phyloP scores from a whole-genome alignment of 2,113 vertebrate genomes.

The Megaleporinus macrocephalus region DNA sequence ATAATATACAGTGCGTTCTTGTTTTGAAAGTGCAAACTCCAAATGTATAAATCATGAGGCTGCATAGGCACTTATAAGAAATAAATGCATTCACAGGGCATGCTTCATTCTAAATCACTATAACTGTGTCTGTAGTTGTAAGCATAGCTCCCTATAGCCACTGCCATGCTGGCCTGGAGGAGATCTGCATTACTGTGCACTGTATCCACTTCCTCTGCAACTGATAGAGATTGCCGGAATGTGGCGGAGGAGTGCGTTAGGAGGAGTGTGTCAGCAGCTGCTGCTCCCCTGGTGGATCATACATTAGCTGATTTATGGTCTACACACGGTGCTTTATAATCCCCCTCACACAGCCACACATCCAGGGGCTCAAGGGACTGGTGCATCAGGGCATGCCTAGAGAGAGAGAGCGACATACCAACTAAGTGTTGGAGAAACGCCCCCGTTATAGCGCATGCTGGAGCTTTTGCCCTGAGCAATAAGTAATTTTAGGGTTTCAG shows the following conservation, averaged over 20 bases:
- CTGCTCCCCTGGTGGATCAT: conserved; percentile 37
- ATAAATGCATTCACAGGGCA: too few relatives aligned
- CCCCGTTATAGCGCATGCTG: too few relatives aligned
- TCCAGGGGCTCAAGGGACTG: conserved; percentile 33
- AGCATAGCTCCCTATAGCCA: too few relatives aligned
- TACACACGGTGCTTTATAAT: conserved; percentile 55
- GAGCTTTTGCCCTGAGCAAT: too few relatives aligned
- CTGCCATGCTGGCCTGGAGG: conserved; percentile 28
- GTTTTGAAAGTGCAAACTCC: too few relatives aligned
- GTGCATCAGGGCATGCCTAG: background rate
- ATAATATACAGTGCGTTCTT: too few relatives aligned
- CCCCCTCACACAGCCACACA: conserved; percentile 5
- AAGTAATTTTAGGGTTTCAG: too few relatives aligned
- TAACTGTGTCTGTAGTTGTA: too few relatives aligned
- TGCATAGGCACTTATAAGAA: too few relatives aligned
- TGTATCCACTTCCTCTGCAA: background rate
- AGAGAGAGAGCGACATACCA: background rate
- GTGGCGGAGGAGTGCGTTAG: background rate
- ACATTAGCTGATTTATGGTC: conserved; percentile 54
- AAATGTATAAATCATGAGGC: too few relatives aligned
- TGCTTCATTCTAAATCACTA: too few relatives aligned
- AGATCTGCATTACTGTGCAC: conserved; percentile 20
- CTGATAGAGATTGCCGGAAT: conserved; percentile 33
- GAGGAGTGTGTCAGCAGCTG: background rate
- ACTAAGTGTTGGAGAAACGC: background rate